Evolutionary conservation across 2,797 vertebrate genomes (phyloP).

Genomic region (Pangasius djambal): DNA sequence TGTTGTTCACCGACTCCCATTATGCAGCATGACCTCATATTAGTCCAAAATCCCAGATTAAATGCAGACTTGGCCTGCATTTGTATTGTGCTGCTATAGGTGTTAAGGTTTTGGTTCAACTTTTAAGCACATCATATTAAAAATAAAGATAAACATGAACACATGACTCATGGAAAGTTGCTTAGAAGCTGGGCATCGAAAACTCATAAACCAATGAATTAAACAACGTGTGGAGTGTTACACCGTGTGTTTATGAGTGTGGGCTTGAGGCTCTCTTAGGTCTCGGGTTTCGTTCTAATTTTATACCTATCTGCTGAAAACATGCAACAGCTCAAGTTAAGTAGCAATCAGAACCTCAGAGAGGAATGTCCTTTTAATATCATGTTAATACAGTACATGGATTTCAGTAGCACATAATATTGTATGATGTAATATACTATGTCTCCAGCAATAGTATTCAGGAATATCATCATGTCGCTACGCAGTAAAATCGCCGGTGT

Average conservation of each 20-base stretch:
- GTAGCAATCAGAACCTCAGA: conserved; percentile 9
- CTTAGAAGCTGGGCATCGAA: neutral
- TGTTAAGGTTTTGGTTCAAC: neutral
- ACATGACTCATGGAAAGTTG: neutral
- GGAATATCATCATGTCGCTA: neutral
- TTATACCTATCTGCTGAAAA: conserved; percentile 36
- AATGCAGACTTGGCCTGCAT: neutral
- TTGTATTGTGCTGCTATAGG: neutral
- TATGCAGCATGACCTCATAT: conserved; percentile 33
- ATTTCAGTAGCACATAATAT: conserved; percentile 10
- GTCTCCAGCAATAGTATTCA: neutral
- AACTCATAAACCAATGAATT: conserved; percentile 14
- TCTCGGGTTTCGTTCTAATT: conserved; percentile 53
- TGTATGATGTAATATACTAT: neutral
- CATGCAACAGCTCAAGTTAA: conserved; percentile 24
- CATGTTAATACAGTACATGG: conserved; percentile 18
- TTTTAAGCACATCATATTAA: neutral
- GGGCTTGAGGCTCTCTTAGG: conserved; percentile 24
- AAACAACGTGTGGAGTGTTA: conserved; percentile 41
- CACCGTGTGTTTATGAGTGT: conserved; percentile 43
- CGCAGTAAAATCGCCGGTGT: neutral
- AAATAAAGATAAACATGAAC: neutral
- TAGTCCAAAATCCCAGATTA: neutral
- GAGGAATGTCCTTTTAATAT: conserved; percentile 22
- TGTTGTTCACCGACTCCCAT: conserved; percentile 8